A percentile compares a stretch with the other conserved stretches of the same genome.
Conservation (phyloP, 2,113 vertebrate genomes). For the Lepus americanus region DNA sequence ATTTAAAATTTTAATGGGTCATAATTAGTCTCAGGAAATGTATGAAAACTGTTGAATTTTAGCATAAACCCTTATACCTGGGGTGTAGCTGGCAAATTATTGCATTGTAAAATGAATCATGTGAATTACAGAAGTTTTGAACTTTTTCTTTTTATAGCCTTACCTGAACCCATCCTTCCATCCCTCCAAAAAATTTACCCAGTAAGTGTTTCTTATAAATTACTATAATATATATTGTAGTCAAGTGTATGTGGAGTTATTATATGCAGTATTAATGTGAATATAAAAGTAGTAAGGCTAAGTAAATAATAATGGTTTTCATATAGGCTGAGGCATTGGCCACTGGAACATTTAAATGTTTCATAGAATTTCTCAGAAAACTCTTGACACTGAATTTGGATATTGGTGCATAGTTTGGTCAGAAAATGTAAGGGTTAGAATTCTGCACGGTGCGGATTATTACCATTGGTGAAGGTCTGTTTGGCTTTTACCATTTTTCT, state of each 20-base stretch:
- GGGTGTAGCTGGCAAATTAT: constrained; percentile 73
- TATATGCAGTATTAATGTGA: constrained; percentile 74
- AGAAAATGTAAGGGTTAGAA: constrained; percentile 31
- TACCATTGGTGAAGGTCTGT: constrained; percentile 16
- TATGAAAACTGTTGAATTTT: constrained; percentile 72
- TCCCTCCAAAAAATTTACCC: constrained; percentile 96
- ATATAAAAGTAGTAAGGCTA: constrained; percentile 68
- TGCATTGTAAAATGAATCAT: constrained; percentile 82
- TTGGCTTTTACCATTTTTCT: constrained; percentile 54
- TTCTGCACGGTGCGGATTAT: constrained; percentile 55
- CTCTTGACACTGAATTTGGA: constrained; percentile 57
- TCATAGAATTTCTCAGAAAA: constrained; percentile 27
- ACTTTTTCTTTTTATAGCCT: constrained; percentile 90
- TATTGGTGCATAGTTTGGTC: constrained; percentile 42
- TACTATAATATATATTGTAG: constrained; percentile 79
- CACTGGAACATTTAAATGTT: constrained; percentile 51
- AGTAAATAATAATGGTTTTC: constrained; percentile 65
- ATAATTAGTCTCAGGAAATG: constrained; percentile 71
- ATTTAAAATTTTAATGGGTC: constrained; percentile 65
- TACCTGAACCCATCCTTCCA: constrained; percentile 95
- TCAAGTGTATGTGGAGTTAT: constrained; percentile 79
- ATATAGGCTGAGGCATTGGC: constrained; percentile 34
- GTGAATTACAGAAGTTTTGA: constrained; percentile 86
- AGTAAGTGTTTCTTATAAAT: constrained; percentile 92
- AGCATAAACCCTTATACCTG: constrained; percentile 65